These are phyloP conservation scores for Hydractinia echinata DNA, from an alignment of 30 jellyfish, hydroid and myxozoan genomes.

Conservation along the genomic window DNA sequence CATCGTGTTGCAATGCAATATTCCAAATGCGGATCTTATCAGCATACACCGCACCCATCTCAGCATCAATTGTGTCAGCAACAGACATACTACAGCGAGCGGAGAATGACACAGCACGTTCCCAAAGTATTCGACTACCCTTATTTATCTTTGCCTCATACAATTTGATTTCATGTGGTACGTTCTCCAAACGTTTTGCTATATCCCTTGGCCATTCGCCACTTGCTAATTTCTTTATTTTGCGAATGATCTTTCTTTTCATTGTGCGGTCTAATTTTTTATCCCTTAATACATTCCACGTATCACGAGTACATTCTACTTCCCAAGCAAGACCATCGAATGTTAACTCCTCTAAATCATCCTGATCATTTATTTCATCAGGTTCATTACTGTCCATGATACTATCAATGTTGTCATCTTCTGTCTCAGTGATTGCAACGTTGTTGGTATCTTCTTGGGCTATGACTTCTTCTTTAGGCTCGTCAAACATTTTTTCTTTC, in stretches of 20 bases:
- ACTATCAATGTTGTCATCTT: too few species aligned
- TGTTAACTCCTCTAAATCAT: not conserved
- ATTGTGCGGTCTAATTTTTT: conserved; percentile 22
- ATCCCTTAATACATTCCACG: conserved; percentile 46
- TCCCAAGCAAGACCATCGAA: conserved; percentile 83
- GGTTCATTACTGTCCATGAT: too few species aligned
- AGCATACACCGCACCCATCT: conserved; percentile 37
- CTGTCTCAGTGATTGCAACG: too few species aligned
- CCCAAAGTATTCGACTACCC: conserved; percentile 73
- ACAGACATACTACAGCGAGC: conserved; percentile 42
- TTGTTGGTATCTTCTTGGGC: too few species aligned
- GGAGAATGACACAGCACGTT: conserved; percentile 66
- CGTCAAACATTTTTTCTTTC: too few species aligned
- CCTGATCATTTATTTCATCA: not conserved
- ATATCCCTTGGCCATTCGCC: conserved; percentile 63
- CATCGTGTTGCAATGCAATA: conserved; percentile 49
- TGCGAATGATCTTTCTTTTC: conserved; percentile 42
- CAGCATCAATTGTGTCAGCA: conserved; percentile 22
- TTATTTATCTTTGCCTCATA: conserved; percentile 51
- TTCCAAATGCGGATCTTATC: conserved; percentile 81
- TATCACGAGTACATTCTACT: conserved; percentile 64
- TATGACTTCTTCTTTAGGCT: too few species aligned
- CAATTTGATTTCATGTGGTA: conserved; percentile 39
- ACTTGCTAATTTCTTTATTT: conserved; percentile 42
- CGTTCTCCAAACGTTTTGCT: conserved; percentile 39